phyloP scores from a whole-genome alignment of 2,888 invertebrate genomes.

The Drosophila sordidapex region DNA sequence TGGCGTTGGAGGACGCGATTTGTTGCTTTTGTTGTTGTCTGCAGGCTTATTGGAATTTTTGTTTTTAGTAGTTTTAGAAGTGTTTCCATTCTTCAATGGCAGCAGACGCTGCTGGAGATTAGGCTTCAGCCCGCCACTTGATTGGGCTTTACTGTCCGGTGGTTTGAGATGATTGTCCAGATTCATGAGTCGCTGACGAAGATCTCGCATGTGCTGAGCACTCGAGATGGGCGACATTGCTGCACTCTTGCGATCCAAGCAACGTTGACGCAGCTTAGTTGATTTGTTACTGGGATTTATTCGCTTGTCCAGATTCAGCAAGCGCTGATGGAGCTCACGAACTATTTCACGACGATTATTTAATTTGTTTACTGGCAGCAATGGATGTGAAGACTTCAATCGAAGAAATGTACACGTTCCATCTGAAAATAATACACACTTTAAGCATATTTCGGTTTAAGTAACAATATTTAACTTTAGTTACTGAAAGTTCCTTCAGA shows the following conservation, averaged over 20 bases:
- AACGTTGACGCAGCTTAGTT: neutral
- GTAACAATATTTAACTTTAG: neutral
- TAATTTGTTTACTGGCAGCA: slow-evolving; percentile 4
- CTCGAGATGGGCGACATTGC: neutral
- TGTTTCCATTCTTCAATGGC: neutral
- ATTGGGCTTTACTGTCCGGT: neutral
- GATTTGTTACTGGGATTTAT: neutral
- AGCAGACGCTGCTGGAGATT: neutral
- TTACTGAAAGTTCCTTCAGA: neutral
- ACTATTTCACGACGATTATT: slow-evolving; percentile 23
- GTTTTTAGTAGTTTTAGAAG: neutral
- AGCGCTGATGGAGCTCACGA: slow-evolving; percentile 12
- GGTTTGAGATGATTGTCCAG: slow-evolving; percentile 2
- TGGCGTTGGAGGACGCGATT: slow-evolving; percentile 1
- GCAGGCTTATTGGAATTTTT: neutral
- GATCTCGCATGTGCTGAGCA: slow-evolving; percentile 26
- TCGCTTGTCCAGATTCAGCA: slow-evolving; percentile 15
- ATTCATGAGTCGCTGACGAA: slow-evolving; percentile 36
- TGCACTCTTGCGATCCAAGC: neutral
- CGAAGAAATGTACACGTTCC: neutral
- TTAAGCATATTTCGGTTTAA: neutral
- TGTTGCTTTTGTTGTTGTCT: neutral
- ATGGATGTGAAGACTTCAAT: neutral
- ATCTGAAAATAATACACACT: neutral
- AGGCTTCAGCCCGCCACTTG: neutral